Base-by-base conservation (phyloP, 1,140 invertebrate genomes). In the Drosophila takahashii region DNA sequence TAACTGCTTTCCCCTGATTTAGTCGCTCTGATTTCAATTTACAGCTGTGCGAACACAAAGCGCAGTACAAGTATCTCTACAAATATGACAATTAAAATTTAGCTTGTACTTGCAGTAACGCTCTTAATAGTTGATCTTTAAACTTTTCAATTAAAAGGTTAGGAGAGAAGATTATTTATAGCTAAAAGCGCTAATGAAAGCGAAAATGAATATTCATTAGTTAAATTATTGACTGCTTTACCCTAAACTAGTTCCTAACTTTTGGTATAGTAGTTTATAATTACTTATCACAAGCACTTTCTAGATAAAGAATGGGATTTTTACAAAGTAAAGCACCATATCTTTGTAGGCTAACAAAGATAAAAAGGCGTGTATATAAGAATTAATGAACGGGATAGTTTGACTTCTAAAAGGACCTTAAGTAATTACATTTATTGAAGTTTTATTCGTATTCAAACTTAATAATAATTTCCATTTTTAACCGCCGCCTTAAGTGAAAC, bases 1-100 rank as follows among this genome's bases (percentile, higher is more conserved):
- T 65, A 79, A 66, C 78, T 59, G 71, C 77, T 80, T 80, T 79
- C 77, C 74, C 74, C 65, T 48, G 47, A 59, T 79, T 78, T 54
- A 47, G 51, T 54, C 51, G 50, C 47, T 64, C 65, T 45, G 27
- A 67, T 52, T 76, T 61, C 52, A 61, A 37, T 54, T 41, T 52
- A 67, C 47, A 67, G 60, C 60, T 64, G 60, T 16, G 27, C n/a
- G 10, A 29, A 10, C 16, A 59, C 60, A 62, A 62, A 62, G 54
- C 53, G 16, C 60, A 13, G 4, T 16, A 39, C 32, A 2, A 32
- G 6, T 32, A 32, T 48, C 36, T 52, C 36, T 52, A 51, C 13
- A 27, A 47, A 39, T 36, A 39, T 10, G 37, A 16, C 26, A 52
- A 52, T 37, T 52, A 36, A 36, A 36, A 18, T 32, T 11, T 11